Conservation (phyloP, 2,888 invertebrate genomes). For the Calliopum simillimum region DNA sequence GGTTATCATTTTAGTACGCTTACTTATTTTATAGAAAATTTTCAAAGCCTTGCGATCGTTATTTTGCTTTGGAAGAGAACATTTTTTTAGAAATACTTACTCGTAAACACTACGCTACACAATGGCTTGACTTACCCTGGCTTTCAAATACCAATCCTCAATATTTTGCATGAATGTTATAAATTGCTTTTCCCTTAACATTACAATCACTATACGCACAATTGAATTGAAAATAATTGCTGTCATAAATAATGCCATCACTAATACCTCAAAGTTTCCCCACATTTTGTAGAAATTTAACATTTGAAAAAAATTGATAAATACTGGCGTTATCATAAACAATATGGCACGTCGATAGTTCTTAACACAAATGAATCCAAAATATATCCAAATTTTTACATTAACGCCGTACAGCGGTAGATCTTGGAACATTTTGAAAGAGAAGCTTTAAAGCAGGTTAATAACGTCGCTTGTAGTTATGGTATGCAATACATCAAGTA, state of each 20-base stretch:
- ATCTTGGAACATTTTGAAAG: slow-evolving; percentile 39
- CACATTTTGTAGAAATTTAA: slow-evolving; percentile 36
- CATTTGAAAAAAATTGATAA: slow-evolving; percentile 39
- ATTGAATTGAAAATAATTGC: slow-evolving; percentile 46
- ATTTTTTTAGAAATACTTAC: background rate
- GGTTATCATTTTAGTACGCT: slow-evolving; percentile 27
- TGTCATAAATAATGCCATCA: slow-evolving; percentile 46
- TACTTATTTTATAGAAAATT: slow-evolving; percentile 30
- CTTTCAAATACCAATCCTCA: slow-evolving; percentile 41
- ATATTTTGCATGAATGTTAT: slow-evolving; percentile 40
- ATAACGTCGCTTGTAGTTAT: too few species aligned
- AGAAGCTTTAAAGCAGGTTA: too few species aligned
- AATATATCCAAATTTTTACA: slow-evolving; percentile 43
- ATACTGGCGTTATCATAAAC: slow-evolving; percentile 16
- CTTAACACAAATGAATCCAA: slow-evolving; percentile 42
- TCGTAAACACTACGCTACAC: background rate
- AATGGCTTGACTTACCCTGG: slow-evolving; percentile 37
- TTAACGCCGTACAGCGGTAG: slow-evolving; percentile 44
- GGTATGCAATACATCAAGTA: too few species aligned
- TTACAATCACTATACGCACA: slow-evolving; percentile 41
- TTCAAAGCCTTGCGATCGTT: slow-evolving; percentile 28
- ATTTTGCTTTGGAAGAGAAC: slow-evolving; percentile 27
- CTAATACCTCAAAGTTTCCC: slow-evolving; percentile 32
- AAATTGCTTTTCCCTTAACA: slow-evolving; percentile 43
- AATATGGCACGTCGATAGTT: slow-evolving; percentile 24